Conservation (phyloP, 2,888 invertebrate species). For the Tipula helvola region DNA sequence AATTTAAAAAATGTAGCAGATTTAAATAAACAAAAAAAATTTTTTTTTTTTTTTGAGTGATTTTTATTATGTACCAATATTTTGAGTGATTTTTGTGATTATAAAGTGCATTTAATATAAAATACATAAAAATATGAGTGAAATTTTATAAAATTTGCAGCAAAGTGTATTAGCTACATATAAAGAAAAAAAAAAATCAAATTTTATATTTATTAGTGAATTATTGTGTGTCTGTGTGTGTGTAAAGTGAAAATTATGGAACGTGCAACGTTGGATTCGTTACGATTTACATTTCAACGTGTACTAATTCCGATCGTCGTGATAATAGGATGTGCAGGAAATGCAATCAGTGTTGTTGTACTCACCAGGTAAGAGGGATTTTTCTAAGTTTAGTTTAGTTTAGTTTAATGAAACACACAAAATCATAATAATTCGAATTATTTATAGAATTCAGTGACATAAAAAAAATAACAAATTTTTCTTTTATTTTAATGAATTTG, state of each 20-base stretch:
- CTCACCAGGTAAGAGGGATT: conserved; percentile 38
- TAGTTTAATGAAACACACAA: not conserved
- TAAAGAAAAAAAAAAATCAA: not conserved
- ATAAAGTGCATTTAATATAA: not conserved
- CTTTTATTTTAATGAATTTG: not conserved
- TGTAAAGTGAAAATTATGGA: conserved; percentile 13
- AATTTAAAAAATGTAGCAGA: not conserved
- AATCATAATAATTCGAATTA: not conserved
- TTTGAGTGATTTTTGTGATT: not conserved
- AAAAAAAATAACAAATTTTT: not conserved
- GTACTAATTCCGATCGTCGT: conserved; percentile 51
- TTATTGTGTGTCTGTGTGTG: not conserved
- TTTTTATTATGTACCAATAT: not conserved
- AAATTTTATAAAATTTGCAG: not conserved
- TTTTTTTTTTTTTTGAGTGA: not conserved
- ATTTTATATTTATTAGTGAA: not conserved
- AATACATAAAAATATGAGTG: not conserved
- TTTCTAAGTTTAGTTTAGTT: not conserved
- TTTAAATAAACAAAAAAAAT: not conserved
- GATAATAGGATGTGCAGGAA: conserved; percentile 55
- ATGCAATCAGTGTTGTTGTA: conserved; percentile 43
- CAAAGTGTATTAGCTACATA: not conserved
- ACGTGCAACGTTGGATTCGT: conserved; percentile 21
- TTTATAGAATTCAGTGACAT: not conserved
- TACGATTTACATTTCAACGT: conserved; percentile 44